Evolutionary conservation across 2,888 invertebrate genomes (phyloP).

Genomic region (Podotricha telesiphe): DNA sequence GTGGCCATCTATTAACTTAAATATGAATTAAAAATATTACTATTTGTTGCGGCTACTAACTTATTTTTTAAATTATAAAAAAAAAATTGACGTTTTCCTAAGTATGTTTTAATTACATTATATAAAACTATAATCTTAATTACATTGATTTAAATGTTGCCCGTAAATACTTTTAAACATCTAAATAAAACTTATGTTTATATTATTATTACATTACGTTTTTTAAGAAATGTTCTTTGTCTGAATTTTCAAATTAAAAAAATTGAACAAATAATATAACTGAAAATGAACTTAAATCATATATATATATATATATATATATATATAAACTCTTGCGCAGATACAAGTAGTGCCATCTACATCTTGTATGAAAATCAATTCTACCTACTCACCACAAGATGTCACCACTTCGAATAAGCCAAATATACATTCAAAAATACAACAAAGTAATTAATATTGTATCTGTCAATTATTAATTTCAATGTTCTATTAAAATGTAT

Average conservation of each 20-base stretch:
- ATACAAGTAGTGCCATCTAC: slow-evolving; percentile 66
- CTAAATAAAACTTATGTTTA: no score
- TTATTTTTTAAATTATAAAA: no score
- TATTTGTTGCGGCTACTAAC: not conserved
- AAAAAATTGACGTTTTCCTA: no score
- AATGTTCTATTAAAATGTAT: slow-evolving; percentile 26
- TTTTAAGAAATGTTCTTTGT: no score
- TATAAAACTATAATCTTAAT: no score
- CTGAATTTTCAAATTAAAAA: no score
- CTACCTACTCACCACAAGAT: slow-evolving; percentile 59
- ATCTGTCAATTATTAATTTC: slow-evolving; percentile 3
- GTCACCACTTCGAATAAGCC: slow-evolving; percentile 41
- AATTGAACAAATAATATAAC: no score
- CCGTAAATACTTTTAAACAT: no score
- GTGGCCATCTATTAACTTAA: not conserved
- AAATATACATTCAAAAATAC: not conserved
- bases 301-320: not conserved
- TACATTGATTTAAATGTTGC: no score
- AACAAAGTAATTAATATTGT: not conserved
- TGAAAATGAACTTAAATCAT: not conserved
- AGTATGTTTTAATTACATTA: no score
- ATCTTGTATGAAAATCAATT: slow-evolving; percentile 41
- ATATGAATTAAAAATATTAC: not conserved
- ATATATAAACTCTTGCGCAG: slow-evolving; percentile 45
- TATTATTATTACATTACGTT: no score